A percentile compares a stretch with the other conserved stretches of the same genome.
Evolutionary conservation across 1,140 invertebrate genomes (phyloP).

Genomic region (Eufriesea mexicana): DNA sequence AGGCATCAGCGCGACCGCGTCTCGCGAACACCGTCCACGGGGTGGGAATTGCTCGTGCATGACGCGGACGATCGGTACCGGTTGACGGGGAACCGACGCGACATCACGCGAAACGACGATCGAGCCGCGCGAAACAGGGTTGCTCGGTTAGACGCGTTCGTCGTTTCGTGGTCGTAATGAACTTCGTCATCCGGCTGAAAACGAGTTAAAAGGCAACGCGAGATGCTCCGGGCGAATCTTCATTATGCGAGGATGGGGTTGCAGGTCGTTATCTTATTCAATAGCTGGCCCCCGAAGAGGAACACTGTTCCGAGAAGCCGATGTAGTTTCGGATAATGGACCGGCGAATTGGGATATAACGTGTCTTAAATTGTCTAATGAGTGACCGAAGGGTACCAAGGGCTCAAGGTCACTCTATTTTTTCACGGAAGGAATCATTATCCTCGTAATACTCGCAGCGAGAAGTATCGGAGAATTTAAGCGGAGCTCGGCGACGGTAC

Average conservation of each 20-base stretch:
- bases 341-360: conserved; percentile 79
- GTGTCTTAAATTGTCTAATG: conserved; percentile 82
- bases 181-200: conserved; percentile 62
- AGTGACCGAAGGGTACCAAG: conserved; percentile 75
- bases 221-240: conserved; percentile 65
- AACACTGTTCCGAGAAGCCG: conserved; percentile 74
- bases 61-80: too few relatives aligned
- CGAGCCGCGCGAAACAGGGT: too few relatives aligned
- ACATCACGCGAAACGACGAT: too few relatives aligned
- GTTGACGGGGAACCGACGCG: too few relatives aligned
- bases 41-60: too few relatives aligned
- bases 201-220: conserved; percentile 66
- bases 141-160: neutral
- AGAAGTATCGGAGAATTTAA: neutral
- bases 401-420: conserved; percentile 71
- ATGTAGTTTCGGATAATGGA: conserved; percentile 77
- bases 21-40: too few relatives aligned
- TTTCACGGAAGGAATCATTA: conserved; percentile 65
- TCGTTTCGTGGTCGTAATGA: conserved; percentile 55
- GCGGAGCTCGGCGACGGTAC: neutral
- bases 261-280: conserved; percentile 73
- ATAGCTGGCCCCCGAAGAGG: conserved; percentile 63
- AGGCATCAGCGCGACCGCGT: too few relatives aligned
- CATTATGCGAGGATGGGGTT: conserved; percentile 72
- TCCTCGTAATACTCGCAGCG: conserved; percentile 22